Evolutionary conservation across 2,797 vertebrate genomes (phyloP), one percentile per base, ranked within the genome.

Genomic region (Emys orbicularis): DNA sequence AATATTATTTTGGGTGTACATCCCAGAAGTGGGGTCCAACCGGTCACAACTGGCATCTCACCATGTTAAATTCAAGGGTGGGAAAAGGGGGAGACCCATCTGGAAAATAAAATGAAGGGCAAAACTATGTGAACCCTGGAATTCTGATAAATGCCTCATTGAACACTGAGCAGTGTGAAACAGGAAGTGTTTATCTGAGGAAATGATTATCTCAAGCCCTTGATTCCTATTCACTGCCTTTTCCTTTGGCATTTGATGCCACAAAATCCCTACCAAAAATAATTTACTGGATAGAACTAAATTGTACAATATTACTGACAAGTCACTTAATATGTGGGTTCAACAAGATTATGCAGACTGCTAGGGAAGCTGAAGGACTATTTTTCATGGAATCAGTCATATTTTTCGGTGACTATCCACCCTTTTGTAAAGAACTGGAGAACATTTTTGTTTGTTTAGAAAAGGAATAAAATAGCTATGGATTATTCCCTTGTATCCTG

Each of bases 131-230:
- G 53, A 5, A 16, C 0, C 0, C 37, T 18, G 18, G 1, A 1
- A 61, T 2, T 0, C 52, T 41, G 52, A 23, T 83, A 34, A 25
- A 31, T 19, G 34, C 21, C 54, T 4, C 0, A 0, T 8, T 61
- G 53, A 61, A 5, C 0, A 0, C 6, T 41, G 47, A 54, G 72
- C 21, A 61, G 74, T 50, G 79, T 9, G 16, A 1, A 0, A 31
- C 50, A 59, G 19, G 31, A 59, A 41, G 5, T 3, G 0, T 29
- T 82, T 21, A 34, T 27, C 21, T 12, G 4, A 2, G 37, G 79
- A 59, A 86, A 21, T 18, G n/a, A 59, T 79, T 0, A 0, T 72
- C 1, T 0, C 0, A 0, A 83, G 16, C 21, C 52, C 47, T 23
- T 7, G 74, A 1, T 8, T 29, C 79, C 82, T 13, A 1, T 25